These are phyloP conservation scores for Meloidogyne chitwoodi DNA, from an alignment of 1,140 invertebrate genomes.

Conservation along the genomic window DNA sequence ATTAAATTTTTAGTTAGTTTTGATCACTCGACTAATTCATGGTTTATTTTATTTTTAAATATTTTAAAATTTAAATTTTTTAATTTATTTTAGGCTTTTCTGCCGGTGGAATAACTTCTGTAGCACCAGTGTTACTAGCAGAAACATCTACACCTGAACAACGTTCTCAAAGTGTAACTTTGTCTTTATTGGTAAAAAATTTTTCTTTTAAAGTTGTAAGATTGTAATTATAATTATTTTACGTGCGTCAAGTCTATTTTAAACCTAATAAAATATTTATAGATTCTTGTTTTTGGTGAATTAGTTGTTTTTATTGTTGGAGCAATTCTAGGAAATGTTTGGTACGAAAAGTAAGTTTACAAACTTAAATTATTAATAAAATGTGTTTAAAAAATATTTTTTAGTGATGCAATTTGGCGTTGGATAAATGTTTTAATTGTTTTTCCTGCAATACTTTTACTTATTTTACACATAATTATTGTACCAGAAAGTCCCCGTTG, in stretches of 20 bases:
- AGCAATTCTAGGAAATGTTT: conserved; percentile 17
- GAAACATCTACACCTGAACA: conserved; percentile 8
- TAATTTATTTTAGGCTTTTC: not conserved
- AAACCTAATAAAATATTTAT: not conserved
- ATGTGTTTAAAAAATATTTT: not conserved
- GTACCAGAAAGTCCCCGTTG: conserved; percentile 15
- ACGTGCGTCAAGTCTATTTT: not conserved
- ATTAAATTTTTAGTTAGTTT: not conserved
- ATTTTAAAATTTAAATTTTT: too few species aligned
- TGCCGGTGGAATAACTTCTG: conserved; percentile 7
- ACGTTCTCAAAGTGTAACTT: conserved; percentile 1
- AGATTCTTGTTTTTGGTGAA: conserved; percentile 16
- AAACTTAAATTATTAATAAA: not conserved
- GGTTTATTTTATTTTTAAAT: not conserved
- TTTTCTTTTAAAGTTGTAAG: not conserved
- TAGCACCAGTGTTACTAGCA: conserved; percentile 5
- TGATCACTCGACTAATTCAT: not conserved
- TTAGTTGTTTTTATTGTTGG: conserved; percentile 14
- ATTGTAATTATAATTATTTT: not conserved
- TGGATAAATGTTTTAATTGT: conserved; percentile 8
- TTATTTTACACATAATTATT: conserved; percentile 6
- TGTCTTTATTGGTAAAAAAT: conserved; percentile 2
- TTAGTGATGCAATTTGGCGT: conserved; percentile 11
- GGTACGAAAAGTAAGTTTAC: conserved; percentile 5
- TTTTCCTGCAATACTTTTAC: not conserved